phyloP scores from a whole-genome alignment of 2,888 invertebrate genomes.

The Apotomis betuletana region DNA sequence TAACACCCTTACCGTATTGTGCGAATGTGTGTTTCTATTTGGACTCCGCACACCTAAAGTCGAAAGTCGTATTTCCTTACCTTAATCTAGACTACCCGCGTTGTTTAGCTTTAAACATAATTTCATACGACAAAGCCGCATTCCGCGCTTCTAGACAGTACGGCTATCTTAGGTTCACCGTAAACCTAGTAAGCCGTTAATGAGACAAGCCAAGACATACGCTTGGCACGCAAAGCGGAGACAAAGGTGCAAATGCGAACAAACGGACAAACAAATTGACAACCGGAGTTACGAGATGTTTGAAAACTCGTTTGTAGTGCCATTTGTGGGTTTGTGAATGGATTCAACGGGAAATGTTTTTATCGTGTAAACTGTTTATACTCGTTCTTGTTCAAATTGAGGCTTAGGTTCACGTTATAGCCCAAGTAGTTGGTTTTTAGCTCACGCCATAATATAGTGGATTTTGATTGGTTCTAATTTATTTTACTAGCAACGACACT shows the following conservation, averaged over 20 bases:
- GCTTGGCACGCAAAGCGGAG: slow-evolving; percentile 28
- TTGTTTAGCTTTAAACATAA: not conserved
- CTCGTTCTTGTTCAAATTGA: not conserved
- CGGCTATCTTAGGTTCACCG: slow-evolving; percentile 21
- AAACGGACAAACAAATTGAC: slow-evolving; percentile 40
- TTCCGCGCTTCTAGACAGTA: slow-evolving; percentile 16
- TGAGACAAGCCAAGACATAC: slow-evolving; percentile 35
- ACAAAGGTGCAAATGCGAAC: slow-evolving; percentile 39
- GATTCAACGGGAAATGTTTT: slow-evolving; percentile 12
- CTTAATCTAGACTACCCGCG: too few relatives aligned
- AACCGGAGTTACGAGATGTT: slow-evolving; percentile 38
- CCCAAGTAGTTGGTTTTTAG: too few relatives aligned
- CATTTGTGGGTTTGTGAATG: slow-evolving; percentile 34
- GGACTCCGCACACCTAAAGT: not conserved
- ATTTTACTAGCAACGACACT: too few relatives aligned
- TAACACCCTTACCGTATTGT: too few relatives aligned
- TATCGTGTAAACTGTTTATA: slow-evolving; percentile 6
- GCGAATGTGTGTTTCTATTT: not conserved
- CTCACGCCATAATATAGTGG: too few relatives aligned
- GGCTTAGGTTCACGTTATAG: not conserved
- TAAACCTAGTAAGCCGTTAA: slow-evolving; percentile 33
- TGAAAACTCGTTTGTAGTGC: slow-evolving; percentile 33
- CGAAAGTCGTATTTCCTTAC: too few relatives aligned
- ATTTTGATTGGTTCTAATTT: too few relatives aligned
- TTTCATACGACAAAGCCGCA: slow-evolving; percentile 5